Evolutionary conservation across 30 jellyfish, hydroid and myxozoan species (phyloP), one percentile per base, ranked within the genome.

Genomic region (Nemopilema nomurai): DNA sequence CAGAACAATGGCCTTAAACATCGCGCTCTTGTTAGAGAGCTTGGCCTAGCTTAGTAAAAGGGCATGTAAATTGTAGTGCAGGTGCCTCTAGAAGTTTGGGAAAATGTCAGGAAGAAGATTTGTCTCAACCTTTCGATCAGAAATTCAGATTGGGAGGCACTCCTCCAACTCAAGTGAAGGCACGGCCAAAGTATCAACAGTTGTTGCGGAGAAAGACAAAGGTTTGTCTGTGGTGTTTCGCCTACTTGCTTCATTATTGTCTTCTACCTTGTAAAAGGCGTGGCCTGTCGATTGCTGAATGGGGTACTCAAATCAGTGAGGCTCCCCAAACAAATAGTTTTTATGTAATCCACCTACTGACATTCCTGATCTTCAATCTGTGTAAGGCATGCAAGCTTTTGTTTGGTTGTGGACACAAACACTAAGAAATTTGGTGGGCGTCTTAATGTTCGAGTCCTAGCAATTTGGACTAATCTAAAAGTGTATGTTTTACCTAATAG

Each of bases 61-160:
- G 57, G 6, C 57, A n/a, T 41, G 57, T 41, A 41, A 41, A 13
- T 41, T 41, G 57, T 41, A 13, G 57, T 63, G 76, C 86, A 76
- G 76, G 86, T 76, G 76, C 28, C 51, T 53, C 18, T 62, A 4
- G 21, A 22, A 22, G 27, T 27, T 62, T 49, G 23, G 1, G 65
- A 63, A 63, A 63, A 76, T 76, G 86, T 76, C 86, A 18, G 63
- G 53, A 27, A 76, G 29, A 20, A 53, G 76, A 62, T 49, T 49
- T 77, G 18, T 21, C 21, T 28, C 79, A 21, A 77, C 65, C 19
- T 77, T 33, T 31, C 51, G 83, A 67, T 73, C 83, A 16, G 83
- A 73, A 33, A 16, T 73, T 33, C 83, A 73, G 22, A 73, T 73
- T 41, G 83, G 83, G 69, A 73, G 83, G 70, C 51, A 31, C 32